Base-by-base conservation (phyloP, 2,113 vertebrate species). In the Dascyllus trimaculatus region DNA sequence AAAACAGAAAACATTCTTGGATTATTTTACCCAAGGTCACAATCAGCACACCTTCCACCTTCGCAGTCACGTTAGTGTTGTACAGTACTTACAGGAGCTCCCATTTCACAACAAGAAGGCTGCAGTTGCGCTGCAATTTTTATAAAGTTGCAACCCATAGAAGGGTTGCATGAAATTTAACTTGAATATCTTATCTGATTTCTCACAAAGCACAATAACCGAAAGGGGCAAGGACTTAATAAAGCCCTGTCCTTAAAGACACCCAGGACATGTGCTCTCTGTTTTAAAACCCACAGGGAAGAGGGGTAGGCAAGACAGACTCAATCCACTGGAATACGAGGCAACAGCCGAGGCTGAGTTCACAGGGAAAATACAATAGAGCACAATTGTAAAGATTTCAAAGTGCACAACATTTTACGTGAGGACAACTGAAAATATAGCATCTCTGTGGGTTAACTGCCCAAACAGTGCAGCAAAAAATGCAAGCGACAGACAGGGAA, bases 21-120 rank as follows among this genome's bases (percentile, higher is more conserved):
- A 56, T 32, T 26, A 25, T 32, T 64, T 45, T 25, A 25, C 35
- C 75, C 19, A 70, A 56, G 68, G 62, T 75, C 43, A 35, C 43
- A 24, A 18, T 48, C 11, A 14, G 51, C 29, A 24, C 29, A 43
- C 62, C 14, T 73, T 25, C 0, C 29, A 43, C 62, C 14, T 73
- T 25, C 0, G 7, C 19, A 52, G 40, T 32, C 9, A n/a, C 22
- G 29, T 29, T 4, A 29, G 10, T 35, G 21, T 5, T 7, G 19
- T n/a, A 0, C 49, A 48, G 11, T 14, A 58, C 46, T 17, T n/a
- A 52, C 11, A 61, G 4, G 5, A 53, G 58, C 57, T 43, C 13
- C 19, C 1, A 15, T 43, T n/a, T 26, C 51, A 61, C 0, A 46
- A 58, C 19, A 38, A 25, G 38, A 62, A 15, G 3, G 3, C 18